phyloP scores from a whole-genome alignment of 2,797 vertebrate species.

The Centroberyx gerrardi region DNA sequence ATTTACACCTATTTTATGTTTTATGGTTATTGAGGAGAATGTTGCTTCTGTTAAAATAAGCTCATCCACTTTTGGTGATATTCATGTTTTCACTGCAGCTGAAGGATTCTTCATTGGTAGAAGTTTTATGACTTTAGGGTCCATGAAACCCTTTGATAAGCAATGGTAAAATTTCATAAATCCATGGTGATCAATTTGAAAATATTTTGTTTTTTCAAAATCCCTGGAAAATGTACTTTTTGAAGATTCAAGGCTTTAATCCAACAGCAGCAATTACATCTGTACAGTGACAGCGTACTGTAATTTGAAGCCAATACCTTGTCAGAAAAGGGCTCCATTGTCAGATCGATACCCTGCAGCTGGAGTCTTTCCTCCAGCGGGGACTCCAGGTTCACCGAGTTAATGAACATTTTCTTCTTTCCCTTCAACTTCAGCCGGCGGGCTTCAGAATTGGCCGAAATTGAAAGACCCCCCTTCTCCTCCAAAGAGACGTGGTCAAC shows the following conservation, averaged over 20 bases:
- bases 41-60: too few relatives aligned
- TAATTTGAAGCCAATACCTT: conserved; percentile 70
- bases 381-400: conserved; percentile 81
- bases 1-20: too few relatives aligned
- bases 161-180: too few relatives aligned
- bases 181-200: neutral
- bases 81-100: too few relatives aligned
- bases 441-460: conserved; percentile 84
- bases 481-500: conserved; percentile 47
- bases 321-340: conserved; percentile 87
- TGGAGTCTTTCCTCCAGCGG: conserved; percentile 85
- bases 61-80: too few relatives aligned
- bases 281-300: neutral
- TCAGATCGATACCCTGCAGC: conserved; percentile 86
- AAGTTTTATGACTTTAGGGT: too few relatives aligned
- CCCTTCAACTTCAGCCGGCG: conserved; percentile 82
- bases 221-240: neutral
- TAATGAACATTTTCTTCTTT: conserved; percentile 78
- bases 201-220: neutral
- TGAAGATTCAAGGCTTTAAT: neutral
- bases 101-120: too few relatives aligned
- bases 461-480: conserved; percentile 51
- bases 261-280: neutral
- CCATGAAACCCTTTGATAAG: too few relatives aligned
- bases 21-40: too few relatives aligned